Percentiles rank a stretch among this genome's conserved stretches.
Conservation (phyloP, 2,797 vertebrate genomes). For the Typhlichthys subterraneus region DNA sequence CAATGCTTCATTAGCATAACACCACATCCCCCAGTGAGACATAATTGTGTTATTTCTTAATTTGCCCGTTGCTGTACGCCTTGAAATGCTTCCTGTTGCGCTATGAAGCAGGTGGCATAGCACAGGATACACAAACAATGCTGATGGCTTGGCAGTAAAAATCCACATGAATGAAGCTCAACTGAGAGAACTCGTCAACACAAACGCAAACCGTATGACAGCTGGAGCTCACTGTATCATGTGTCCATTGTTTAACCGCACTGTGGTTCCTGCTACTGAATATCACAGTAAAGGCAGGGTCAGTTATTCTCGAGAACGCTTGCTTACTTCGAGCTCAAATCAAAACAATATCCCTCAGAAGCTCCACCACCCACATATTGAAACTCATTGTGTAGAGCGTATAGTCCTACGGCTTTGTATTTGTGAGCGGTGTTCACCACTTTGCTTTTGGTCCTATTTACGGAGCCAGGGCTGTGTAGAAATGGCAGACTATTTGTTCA, state of each 20-base stretch:
- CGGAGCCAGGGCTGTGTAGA: no score
- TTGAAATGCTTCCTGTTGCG: conserved; percentile 47
- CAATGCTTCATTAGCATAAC: conserved; percentile 34
- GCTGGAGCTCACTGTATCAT: conserved; percentile 1
- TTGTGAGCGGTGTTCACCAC: no score
- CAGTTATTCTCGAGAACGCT: no score
- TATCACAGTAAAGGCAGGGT: no score
- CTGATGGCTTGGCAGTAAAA: conserved; percentile 46
- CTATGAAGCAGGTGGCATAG: conserved; percentile 41
- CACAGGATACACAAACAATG: conserved; percentile 61
- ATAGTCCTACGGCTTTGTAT: no score
- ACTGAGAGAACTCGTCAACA: conserved; percentile 54
- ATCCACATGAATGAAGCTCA: conserved; percentile 47
- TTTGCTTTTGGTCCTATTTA: no score
- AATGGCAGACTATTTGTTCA: no score
- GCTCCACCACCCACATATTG: no score
- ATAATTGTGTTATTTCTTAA: conserved; percentile 56
- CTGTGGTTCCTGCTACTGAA: no score
- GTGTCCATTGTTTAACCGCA: not conserved
- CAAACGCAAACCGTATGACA: conserved; percentile 16
- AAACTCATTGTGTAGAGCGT: no score
- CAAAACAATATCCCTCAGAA: no score
- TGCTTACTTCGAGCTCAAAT: no score
- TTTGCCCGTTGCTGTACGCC: conserved; percentile 44
- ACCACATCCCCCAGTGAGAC: conserved; percentile 19